Evolutionary conservation across 2,888 invertebrate genomes (phyloP), one percentile per base, ranked within the genome.

Genomic region (Ophioninae sp.): DNA sequence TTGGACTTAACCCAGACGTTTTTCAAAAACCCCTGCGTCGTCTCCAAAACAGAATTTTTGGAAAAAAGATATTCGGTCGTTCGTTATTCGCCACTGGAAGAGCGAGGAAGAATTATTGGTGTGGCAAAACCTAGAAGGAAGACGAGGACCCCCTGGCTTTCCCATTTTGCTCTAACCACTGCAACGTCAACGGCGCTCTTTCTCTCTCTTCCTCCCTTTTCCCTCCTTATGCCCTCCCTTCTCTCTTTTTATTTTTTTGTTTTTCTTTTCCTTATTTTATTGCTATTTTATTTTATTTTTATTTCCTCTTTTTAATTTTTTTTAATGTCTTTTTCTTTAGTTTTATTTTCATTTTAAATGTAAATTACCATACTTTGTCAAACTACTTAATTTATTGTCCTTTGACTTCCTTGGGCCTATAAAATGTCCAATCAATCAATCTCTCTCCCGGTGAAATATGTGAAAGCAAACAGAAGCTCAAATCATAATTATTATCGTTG

Each of bases 101-200:
- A n/a, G 41, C 7, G 20, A 51, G 8, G 58, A 37, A n/a, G 20
- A 37, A 67, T 71, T 67, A 39, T 63, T 65, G 63, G 74, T 72
- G 58, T 41, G 41, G 72, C 73, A 77, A 73, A 69, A 73, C 58
- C 41, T n/a, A 20, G 65, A 71, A 75, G 69, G 74, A 64, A 69
- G 64, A 20, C n/a, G n/a, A 9, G n/a, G 73, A 30, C 82, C 82
- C 76, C 84, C 84, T 56, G 79, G 84, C 67, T 61, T 58, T 77
- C 59, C 68, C 20, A 71, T 58, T 71, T 51, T 71, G 68, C 20
- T 80, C 79, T 65, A 83, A 83, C 69, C 76, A 81, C 80, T 61
- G 82, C 73, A 77, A 61, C 76, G 68, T 76, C 39, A 68, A 64
- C 64, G 59, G 64, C 56, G 65, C 59, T 51, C 56, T 58, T 65